Conservation (phyloP, 2,797 vertebrate genomes). For the Gila robusta region DNA sequence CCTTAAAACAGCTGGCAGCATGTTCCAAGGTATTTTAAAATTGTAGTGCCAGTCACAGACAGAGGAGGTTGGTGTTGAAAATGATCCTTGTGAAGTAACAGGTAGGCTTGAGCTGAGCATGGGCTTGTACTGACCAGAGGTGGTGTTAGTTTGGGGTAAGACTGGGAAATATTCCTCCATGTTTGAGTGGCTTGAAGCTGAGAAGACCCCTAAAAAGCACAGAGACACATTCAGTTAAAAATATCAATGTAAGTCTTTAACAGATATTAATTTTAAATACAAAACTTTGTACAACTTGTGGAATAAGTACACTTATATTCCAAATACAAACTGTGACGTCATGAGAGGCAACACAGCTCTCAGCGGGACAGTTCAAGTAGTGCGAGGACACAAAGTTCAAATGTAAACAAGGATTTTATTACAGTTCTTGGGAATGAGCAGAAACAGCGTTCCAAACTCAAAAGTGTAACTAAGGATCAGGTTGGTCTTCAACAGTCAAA, state of each 20-base stretch:
- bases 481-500: too few species aligned
- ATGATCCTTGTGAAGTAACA: not conserved
- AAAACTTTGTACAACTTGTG: not conserved
- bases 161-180: not conserved
- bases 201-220: not conserved
- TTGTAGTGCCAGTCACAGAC: slow-evolving; percentile 3
- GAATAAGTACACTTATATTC: not conserved
- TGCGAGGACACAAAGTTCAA: too few species aligned
- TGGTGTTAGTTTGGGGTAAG: not conserved
- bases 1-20: slow-evolving; percentile 2
- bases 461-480: too few species aligned
- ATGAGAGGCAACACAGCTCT: too few species aligned
- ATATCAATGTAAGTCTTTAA: not conserved
- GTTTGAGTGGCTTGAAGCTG: slow-evolving; percentile 7
- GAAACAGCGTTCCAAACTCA: too few species aligned
- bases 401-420: too few species aligned
- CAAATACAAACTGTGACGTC: not conserved
- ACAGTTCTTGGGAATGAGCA: too few species aligned
- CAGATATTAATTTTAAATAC: not conserved
- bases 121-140: not conserved
- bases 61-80: not conserved
- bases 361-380: too few species aligned
- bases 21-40: slow-evolving; percentile 13
- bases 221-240: not conserved
- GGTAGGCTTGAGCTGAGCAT: not conserved